Percentiles rank a stretch among this genome's conserved stretches.
phyloP scores from a whole-genome alignment of 2,797 vertebrate species.

The Phoeniculus purpureus region DNA sequence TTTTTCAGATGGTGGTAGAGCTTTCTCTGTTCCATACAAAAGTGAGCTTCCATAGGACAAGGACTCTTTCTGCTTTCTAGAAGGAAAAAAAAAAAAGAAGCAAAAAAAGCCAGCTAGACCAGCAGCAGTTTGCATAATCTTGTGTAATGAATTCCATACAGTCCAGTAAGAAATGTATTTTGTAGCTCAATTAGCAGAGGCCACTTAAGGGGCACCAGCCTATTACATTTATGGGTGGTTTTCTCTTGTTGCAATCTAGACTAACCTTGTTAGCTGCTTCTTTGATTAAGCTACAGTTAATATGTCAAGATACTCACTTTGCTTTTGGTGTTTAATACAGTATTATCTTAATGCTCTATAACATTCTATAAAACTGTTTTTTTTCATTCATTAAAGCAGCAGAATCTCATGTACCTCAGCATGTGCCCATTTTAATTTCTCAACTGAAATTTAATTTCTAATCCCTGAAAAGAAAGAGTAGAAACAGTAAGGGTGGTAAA shows the following conservation, averaged over 20 bases:
- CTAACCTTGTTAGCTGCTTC: neutral
- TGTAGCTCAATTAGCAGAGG: neutral
- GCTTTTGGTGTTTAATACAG: neutral
- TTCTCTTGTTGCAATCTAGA: neutral
- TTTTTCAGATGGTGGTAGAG: neutral
- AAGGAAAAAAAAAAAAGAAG: neutral
- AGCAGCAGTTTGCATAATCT: neutral
- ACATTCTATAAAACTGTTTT: neutral
- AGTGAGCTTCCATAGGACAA: neutral
- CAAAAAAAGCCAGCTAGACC: neutral
- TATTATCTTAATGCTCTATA: neutral
- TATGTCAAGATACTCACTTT: neutral
- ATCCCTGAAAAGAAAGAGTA: neutral
- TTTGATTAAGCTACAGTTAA: neutral
- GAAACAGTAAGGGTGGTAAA: neutral
- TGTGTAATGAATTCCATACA: neutral
- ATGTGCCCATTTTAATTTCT: neutral
- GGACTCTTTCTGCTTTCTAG: neutral
- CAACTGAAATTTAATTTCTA: neutral
- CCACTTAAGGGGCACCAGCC: neutral
- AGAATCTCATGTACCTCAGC: neutral
- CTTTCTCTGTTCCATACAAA: neutral
- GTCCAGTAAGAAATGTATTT: neutral
- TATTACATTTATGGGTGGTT: neutral
- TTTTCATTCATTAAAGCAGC: neutral